A percentile compares a stretch with the other conserved stretches of the same genome.
Evolutionary conservation across 2,888 invertebrate species (phyloP).

Genomic region (Mellilla xanthometata): DNA sequence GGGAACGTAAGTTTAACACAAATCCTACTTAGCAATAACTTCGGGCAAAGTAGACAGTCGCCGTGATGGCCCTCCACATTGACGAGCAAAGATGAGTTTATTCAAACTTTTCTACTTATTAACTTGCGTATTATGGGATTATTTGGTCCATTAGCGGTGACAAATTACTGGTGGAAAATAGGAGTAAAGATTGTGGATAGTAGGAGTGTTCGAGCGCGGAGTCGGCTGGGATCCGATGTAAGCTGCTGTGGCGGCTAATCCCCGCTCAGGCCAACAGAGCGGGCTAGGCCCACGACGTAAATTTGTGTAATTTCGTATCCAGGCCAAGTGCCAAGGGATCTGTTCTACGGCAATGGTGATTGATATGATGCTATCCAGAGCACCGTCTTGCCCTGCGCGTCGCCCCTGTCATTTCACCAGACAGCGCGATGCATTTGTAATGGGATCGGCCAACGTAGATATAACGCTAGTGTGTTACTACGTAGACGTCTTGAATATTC

Average conservation of each 20-base stretch:
- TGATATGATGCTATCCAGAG: constrained; percentile 73
- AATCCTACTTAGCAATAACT: constrained; percentile 79
- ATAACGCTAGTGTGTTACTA: constrained; percentile 8
- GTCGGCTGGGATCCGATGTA: constrained; percentile 67
- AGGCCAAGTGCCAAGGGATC: constrained; percentile 82
- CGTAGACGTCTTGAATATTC: constrained; percentile 17
- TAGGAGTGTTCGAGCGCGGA: constrained; percentile 54
- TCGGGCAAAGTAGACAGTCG: constrained; percentile 74
- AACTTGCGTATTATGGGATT: constrained; percentile 74
- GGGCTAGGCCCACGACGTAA: constrained; percentile 75
- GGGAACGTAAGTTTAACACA: constrained; percentile 69
- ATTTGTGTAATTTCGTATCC: constrained; percentile 81
- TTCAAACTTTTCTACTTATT: constrained; percentile 77
- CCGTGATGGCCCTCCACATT: constrained; percentile 72
- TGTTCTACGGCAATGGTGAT: constrained; percentile 75
- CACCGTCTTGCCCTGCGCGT: constrained; percentile 53
- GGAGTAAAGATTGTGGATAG: constrained; percentile 56
- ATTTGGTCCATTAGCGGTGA: constrained; percentile 56
- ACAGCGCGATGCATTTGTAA: constrained; percentile 65
- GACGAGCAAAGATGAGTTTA: constrained; percentile 71
- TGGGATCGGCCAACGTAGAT: constrained; percentile 37
- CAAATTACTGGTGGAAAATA: constrained; percentile 48
- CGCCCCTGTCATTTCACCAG: constrained; percentile 49
- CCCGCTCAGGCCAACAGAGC: constrained; percentile 60
- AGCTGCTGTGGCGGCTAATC: constrained; percentile 73